Conservation (phyloP, 2,888 invertebrate genomes). For the Ichneumoninae sp. region DNA sequence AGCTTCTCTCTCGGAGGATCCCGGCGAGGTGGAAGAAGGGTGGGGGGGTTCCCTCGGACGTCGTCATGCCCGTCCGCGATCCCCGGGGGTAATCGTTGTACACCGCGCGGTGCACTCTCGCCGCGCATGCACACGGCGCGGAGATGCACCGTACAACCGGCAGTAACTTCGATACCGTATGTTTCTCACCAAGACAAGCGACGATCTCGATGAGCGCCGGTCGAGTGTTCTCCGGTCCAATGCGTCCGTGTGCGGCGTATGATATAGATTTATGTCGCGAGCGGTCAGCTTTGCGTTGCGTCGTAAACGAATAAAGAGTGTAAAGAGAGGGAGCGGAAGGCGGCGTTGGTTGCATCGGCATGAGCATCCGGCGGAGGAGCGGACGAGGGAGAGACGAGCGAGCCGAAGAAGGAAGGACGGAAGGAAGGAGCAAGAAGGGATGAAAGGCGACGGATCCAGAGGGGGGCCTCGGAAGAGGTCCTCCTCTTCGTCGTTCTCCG, state of each 20-base stretch:
- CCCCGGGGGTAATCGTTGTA: slow-evolving; percentile 36
- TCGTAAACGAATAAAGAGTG: slow-evolving; percentile 61
- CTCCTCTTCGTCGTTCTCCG: slow-evolving; percentile 40
- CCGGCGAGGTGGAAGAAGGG: slow-evolving; percentile 12
- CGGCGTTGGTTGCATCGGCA: background rate
- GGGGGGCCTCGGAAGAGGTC: slow-evolving; percentile 26
- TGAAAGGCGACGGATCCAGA: slow-evolving; percentile 45
- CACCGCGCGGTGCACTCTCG: slow-evolving; percentile 2
- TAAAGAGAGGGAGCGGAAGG: slow-evolving; percentile 51
- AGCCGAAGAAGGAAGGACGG: slow-evolving; percentile 39
- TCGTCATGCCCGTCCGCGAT: slow-evolving; percentile 12
- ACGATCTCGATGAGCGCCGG: slow-evolving; percentile 11
- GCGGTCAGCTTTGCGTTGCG: slow-evolving; percentile 66
- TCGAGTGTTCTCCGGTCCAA: background rate
- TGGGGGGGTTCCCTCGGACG: slow-evolving; percentile 17
- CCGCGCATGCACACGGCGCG: background rate
- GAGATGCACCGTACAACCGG: slow-evolving; percentile 4
- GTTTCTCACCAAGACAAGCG: slow-evolving; percentile 29
- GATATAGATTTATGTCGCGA: slow-evolving; percentile 79
- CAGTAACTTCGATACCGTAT: slow-evolving; percentile 3
- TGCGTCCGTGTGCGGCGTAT: slow-evolving; percentile 63
- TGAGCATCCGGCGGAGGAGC: slow-evolving; percentile 24
- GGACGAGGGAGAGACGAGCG: slow-evolving; percentile 46
- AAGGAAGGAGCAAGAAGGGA: slow-evolving; percentile 58
- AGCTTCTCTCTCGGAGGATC: slow-evolving; percentile 4